A percentile compares a stretch with the other conserved stretches of the same genome.
Conservation (phyloP, 2,888 invertebrate species). For the Volucella bombylans region DNA sequence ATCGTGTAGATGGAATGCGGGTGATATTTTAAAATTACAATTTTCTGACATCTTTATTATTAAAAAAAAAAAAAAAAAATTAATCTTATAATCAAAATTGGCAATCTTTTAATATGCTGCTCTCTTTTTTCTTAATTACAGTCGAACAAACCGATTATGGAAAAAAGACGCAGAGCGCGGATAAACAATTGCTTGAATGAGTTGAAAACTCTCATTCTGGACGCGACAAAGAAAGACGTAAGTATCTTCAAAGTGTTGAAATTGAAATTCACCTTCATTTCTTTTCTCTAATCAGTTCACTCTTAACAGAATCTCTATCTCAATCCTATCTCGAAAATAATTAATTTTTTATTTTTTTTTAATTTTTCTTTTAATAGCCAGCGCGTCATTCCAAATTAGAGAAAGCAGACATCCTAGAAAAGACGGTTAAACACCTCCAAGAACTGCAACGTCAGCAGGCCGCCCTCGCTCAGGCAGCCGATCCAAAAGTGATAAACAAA, state of each 20-base stretch:
- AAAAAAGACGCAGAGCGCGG: conserved; percentile 93
- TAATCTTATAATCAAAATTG: too few species aligned
- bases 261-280: background rate
- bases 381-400: conserved; percentile 96
- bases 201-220: conserved; percentile 91
- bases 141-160: conserved; percentile 97
- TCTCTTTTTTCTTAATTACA: conserved; percentile 82
- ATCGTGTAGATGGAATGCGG: conserved; percentile 11
- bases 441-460: conserved; percentile 93
- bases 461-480: conserved; percentile 91
- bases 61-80: too few species aligned
- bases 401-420: conserved; percentile 97
- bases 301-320: background rate
- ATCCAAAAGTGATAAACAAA: conserved; percentile 91
- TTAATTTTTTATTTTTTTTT: conserved; percentile 6
- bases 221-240: conserved; percentile 94
- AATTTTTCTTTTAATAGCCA: conserved; percentile 86
- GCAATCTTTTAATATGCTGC: background rate
- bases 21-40: background rate
- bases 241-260: conserved; percentile 82
- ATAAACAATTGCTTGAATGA: conserved; percentile 95
- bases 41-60: background rate
- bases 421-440: conserved; percentile 96
- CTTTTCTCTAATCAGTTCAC: background rate
- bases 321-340: background rate